Evolutionary conservation across 1,140 invertebrate genomes (phyloP).

Genomic region (Pseudomyrmex gracilis): DNA sequence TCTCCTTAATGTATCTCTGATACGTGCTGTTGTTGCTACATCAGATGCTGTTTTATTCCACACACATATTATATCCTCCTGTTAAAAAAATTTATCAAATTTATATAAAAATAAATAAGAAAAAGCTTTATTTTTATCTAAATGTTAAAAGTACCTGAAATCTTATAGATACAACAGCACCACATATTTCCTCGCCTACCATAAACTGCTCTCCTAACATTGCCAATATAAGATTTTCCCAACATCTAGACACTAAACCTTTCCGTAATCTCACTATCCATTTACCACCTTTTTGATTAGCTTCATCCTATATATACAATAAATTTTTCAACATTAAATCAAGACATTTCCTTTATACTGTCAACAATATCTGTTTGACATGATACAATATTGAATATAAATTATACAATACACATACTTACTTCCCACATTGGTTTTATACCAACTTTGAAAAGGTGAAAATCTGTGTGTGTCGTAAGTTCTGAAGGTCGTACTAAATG

Average conservation of each 20-base stretch:
- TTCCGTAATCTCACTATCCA: constrained; percentile 98
- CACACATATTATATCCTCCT: constrained; percentile 99
- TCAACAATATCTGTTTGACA: constrained; percentile 1
- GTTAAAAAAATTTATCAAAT: constrained; percentile 62
- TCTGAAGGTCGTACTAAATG: constrained; percentile 96
- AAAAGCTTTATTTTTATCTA: too few species aligned
- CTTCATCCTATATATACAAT: constrained; percentile 89
- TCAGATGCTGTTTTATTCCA: constrained; percentile 98
- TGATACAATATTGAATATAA: background rate
- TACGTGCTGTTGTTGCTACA: constrained; percentile 93
- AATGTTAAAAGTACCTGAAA: constrained; percentile 89
- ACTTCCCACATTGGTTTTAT: constrained; percentile 99
- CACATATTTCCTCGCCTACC: constrained; percentile 99
- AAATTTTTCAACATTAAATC: too few species aligned
- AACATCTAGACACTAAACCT: constrained; percentile 97
- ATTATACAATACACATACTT: constrained; percentile 69
- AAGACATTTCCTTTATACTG: too few species aligned
- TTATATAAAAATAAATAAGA: background rate
- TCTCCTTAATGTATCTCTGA: constrained; percentile 97
- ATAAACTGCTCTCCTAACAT: constrained; percentile 99
- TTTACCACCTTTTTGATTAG: constrained; percentile 98
- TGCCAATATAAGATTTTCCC: constrained; percentile 99
- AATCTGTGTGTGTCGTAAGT: constrained; percentile 95
- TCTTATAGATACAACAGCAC: constrained; percentile 97
- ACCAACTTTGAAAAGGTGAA: constrained; percentile 99